Evolutionary conservation across 2,888 invertebrate genomes (phyloP).

Genomic region (Spodoptera littoralis): DNA sequence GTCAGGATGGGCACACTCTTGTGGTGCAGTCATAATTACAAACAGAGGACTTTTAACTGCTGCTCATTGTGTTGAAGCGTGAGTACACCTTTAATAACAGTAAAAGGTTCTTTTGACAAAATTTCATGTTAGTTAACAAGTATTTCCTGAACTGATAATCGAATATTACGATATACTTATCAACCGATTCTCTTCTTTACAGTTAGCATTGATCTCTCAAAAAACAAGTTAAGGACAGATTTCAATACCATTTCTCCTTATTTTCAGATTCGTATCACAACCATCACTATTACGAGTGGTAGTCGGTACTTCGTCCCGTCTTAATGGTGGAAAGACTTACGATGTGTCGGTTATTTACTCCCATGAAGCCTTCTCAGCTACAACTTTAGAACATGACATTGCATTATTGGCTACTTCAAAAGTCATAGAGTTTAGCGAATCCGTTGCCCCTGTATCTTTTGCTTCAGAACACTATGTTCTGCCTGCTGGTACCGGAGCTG

Average conservation of each 20-base stretch:
- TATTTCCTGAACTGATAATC: neutral
- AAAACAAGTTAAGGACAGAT: no score
- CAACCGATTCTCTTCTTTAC: no score
- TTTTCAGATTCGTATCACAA: conserved; percentile 64
- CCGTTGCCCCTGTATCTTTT: conserved; percentile 66
- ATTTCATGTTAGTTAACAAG: neutral
- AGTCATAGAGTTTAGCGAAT: conserved; percentile 66
- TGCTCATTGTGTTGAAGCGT: conserved; percentile 79
- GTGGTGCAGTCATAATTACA: conserved; percentile 78
- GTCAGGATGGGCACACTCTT: conserved; percentile 75
- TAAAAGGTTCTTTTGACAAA: neutral
- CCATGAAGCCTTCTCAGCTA: conserved; percentile 71
- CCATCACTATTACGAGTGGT: conserved; percentile 68
- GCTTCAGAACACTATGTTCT: conserved; percentile 64
- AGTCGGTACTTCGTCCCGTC: conserved; percentile 74
- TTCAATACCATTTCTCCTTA: no score
- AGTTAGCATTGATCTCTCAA: no score
- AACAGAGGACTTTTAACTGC: conserved; percentile 75
- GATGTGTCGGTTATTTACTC: conserved; percentile 66
- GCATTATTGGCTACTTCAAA: conserved; percentile 70
- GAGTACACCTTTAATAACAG: conserved; percentile 41
- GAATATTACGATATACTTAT: no score
- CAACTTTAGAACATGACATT: conserved; percentile 77
- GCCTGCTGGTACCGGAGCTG: conserved; percentile 71
- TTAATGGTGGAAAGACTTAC: conserved; percentile 73